Percentiles rank a stretch among this genome's conserved stretches.
Conservation (phyloP, 2,888 invertebrate species). For the Lycia hirtaria region DNA sequence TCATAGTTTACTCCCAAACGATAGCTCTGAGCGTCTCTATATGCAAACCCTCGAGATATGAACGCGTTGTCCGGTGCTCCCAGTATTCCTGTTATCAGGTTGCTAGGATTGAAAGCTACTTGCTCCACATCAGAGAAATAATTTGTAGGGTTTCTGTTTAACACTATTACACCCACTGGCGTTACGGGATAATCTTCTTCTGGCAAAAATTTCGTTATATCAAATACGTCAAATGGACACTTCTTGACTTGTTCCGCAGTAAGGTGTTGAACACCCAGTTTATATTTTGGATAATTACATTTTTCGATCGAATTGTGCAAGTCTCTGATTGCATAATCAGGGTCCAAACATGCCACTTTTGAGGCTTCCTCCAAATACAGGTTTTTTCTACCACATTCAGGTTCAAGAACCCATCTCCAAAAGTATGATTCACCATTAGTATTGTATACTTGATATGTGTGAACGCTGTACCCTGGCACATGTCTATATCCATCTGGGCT, state of each 20-base stretch:
- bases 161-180: conserved; percentile 60
- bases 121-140: conserved; percentile 82
- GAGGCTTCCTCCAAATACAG: conserved; percentile 87
- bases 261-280: conserved; percentile 65
- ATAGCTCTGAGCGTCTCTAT: conserved; percentile 84
- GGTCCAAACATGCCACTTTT: conserved; percentile 88
- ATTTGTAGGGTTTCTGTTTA: conserved; percentile 67
- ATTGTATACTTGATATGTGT: conserved; percentile 95
- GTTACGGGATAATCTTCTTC: conserved; percentile 64
- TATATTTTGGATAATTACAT: conserved; percentile 59
- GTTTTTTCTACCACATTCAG: conserved; percentile 93
- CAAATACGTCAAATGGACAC: conserved; percentile 66
- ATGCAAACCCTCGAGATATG: conserved; percentile 74
- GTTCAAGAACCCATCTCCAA: conserved; percentile 95
- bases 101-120: conserved; percentile 70
- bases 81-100: conserved; percentile 75
- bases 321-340: conserved; percentile 94
- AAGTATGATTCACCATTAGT: conserved; percentile 88
- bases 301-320: conserved; percentile 79
- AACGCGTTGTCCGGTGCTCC: conserved; percentile 82
- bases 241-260: conserved; percentile 53
- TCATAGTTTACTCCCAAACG: conserved; percentile 54
- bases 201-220: conserved; percentile 62
- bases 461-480: conserved; percentile 96
- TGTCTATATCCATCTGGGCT: conserved; percentile 94